A percentile compares a stretch with the other conserved stretches of the same genome.
Evolutionary conservation across 2,113 vertebrate genomes (phyloP).

Genomic region (Gorsachius goisagi): DNA sequence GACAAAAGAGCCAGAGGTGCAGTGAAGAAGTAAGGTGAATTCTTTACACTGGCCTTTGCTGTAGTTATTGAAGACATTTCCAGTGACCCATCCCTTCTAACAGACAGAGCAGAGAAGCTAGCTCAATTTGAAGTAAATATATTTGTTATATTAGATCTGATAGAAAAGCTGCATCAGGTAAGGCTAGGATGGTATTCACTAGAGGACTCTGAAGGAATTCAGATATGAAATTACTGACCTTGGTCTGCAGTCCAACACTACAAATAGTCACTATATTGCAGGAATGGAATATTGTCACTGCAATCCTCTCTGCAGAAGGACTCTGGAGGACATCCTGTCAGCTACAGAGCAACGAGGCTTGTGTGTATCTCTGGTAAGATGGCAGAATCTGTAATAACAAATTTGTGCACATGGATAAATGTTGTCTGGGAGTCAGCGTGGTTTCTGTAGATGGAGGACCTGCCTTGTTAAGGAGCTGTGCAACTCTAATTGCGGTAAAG

Average conservation of each 20-base stretch:
- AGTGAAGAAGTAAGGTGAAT: neutral
- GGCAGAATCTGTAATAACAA: neutral
- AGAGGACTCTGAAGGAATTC: neutral
- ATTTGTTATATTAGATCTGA: neutral
- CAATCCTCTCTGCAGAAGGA: neutral
- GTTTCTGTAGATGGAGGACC: neutral
- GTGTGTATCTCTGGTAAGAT: neutral
- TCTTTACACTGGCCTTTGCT: neutral
- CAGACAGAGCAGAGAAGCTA: neutral
- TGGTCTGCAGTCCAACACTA: neutral
- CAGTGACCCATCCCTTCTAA: neutral
- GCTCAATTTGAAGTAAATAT: conserved; percentile 8
- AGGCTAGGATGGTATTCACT: neutral
- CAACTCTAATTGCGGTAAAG: neutral
- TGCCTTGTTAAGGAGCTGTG: neutral
- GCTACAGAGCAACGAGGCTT: neutral
- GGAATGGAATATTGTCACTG: neutral
- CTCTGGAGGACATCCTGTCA: neutral
- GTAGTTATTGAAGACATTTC: neutral
- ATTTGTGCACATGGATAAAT: neutral
- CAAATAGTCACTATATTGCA: neutral
- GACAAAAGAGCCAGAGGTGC: neutral
- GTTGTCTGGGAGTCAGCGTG: neutral
- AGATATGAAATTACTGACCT: neutral
- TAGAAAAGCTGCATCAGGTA: neutral